Evolutionary conservation across 1,140 invertebrate genomes (phyloP).

Genomic region (Centruroides sculpturatus): DNA sequence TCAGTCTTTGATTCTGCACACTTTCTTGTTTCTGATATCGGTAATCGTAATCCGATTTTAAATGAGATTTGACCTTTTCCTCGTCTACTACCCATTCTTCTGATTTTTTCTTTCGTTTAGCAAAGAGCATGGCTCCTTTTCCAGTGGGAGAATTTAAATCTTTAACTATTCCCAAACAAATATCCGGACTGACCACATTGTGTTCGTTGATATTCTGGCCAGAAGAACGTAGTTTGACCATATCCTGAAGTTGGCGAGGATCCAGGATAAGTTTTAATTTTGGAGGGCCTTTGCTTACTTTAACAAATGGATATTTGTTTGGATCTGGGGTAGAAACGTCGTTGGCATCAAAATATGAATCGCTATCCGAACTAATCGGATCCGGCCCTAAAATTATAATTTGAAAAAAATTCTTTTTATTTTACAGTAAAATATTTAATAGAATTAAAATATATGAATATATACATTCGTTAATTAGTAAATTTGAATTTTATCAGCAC

Average conservation of each 20-base stretch:
- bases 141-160: conserved; percentile 59
- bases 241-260: conserved; percentile 55
- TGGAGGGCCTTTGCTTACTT: conserved; percentile 22
- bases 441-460: no score
- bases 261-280: conserved; percentile 62
- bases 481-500: no score
- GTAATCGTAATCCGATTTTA: neutral
- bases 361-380: no score
- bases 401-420: no score
- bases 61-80: conserved; percentile 27
- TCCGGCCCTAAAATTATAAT: no score
- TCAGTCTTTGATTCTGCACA: conserved; percentile 31
- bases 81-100: conserved; percentile 78
- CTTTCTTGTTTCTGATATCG: neutral
- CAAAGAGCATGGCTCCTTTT: conserved; percentile 71
- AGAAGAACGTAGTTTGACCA: conserved; percentile 39
- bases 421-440: no score
- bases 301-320: conserved; percentile 7
- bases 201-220: conserved; percentile 42
- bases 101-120: conserved; percentile 65
- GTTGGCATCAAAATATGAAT: neutral
- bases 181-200: conserved; percentile 43
- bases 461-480: no score
- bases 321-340: neutral
- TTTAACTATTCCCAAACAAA: conserved; percentile 55